Conservation (phyloP, 2,888 invertebrate genomes). For the Drosophila robusta region DNA sequence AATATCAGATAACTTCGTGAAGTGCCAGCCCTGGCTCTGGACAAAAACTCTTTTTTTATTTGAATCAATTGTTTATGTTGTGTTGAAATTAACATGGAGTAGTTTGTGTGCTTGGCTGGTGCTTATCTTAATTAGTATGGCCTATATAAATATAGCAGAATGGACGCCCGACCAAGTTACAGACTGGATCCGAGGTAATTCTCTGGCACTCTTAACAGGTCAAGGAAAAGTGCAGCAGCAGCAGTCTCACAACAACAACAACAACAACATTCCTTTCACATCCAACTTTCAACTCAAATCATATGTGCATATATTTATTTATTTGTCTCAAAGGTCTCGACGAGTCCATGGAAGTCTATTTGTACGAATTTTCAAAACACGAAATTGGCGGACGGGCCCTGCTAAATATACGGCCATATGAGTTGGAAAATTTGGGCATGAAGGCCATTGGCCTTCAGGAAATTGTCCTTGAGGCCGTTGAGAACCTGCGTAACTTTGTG, state of each 20-base stretch:
- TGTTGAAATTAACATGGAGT: conserved; percentile 58
- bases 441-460: conserved; percentile 96
- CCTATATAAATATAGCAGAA: conserved; percentile 93
- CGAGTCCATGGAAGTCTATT: conserved; percentile 90
- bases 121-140: conserved; percentile 86
- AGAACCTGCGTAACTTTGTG: conserved; percentile 95
- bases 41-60: conserved; percentile 58
- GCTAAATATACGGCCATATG: conserved; percentile 93
- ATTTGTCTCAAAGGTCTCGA: conserved; percentile 80
- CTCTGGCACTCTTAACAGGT: conserved; percentile 59
- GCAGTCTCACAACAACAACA: conserved; percentile 23
- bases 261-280: conserved; percentile 55
- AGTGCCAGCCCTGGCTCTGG: conserved; percentile 52
- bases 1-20: conserved; percentile 44
- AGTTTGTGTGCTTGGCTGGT: conserved; percentile 45
- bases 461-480: conserved; percentile 95
- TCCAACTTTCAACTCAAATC: conserved; percentile 17
- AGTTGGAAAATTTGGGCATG: conserved; percentile 94
- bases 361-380: conserved; percentile 92
- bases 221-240: conserved; percentile 72
- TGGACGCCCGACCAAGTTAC: conserved; percentile 96
- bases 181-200: conserved; percentile 94
- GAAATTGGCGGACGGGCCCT: conserved; percentile 92
- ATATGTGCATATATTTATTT: conserved; percentile 4
- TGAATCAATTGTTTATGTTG: conserved; percentile 66